phyloP scores from a whole-genome alignment of 2,797 vertebrate species.

The Lycodopsis pacificus region DNA sequence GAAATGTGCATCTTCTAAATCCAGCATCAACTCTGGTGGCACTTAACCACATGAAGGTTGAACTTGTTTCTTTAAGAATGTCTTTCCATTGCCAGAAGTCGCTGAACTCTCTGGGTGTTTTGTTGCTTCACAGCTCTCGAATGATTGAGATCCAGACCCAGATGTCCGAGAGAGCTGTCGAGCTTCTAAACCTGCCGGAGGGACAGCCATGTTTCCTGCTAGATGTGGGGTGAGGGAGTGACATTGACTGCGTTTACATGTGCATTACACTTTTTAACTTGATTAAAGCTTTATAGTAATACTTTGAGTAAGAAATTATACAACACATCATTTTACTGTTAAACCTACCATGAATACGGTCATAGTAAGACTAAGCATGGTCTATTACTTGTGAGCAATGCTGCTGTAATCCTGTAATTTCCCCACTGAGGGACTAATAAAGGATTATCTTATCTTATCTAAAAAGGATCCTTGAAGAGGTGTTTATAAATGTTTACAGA shows the following conservation, averaged over 20 bases:
- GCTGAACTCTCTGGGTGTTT: not conserved
- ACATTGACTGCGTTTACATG: not conserved
- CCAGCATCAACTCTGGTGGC: not conserved
- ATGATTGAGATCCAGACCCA: conserved; percentile 95
- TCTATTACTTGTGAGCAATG: too few relatives aligned
- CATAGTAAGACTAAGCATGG: too few relatives aligned
- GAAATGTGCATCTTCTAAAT: not conserved
- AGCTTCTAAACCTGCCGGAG: conserved; percentile 90
- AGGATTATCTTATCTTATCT: too few relatives aligned
- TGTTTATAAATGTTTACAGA: not conserved
- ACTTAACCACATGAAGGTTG: not conserved
- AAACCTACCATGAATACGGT: not conserved
- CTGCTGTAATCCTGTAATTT: too few relatives aligned
- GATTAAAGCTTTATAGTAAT: not conserved
- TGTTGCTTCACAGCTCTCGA: conserved; percentile 85
- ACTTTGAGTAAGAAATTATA: not conserved
- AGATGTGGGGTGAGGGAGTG: conserved; percentile 89
- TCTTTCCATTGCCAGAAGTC: not conserved
- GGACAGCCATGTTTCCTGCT: conserved; percentile 89
- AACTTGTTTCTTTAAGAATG: rapidly evolving
- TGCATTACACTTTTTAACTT: not conserved
- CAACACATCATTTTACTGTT: not conserved
- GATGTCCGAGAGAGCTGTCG: conserved; percentile 94
- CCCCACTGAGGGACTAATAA: too few relatives aligned
- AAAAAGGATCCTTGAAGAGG: not conserved